These are phyloP conservation scores for Tipula helvola DNA, from an alignment of 2,888 invertebrate genomes.

Conservation along the genomic window DNA sequence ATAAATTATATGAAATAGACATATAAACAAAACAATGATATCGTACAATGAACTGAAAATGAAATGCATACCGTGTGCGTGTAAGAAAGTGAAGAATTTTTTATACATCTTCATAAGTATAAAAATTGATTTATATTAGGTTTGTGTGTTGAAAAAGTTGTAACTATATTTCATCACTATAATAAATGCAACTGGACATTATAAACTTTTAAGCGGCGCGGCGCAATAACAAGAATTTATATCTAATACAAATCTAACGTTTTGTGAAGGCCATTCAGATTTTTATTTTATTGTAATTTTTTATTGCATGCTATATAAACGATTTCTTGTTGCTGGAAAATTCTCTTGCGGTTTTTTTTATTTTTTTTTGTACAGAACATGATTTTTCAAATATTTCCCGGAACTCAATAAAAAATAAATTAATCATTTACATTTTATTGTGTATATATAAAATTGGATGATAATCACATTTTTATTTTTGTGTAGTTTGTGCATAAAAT, in stretches of 20 bases:
- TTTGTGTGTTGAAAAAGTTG: not conserved
- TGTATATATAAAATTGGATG: not conserved
- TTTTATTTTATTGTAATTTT: not conserved
- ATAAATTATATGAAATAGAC: not conserved
- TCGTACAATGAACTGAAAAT: not conserved
- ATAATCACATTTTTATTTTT: not conserved
- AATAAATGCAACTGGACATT: not conserved
- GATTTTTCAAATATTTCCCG: not conserved
- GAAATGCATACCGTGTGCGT: not conserved
- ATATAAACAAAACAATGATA: not conserved
- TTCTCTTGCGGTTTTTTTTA: not conserved
- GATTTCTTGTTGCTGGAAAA: not conserved
- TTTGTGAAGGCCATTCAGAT: not conserved
- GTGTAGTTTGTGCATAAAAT: not conserved
- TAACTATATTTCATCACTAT: not conserved
- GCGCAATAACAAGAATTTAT: not conserved
- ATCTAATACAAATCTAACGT: not conserved
- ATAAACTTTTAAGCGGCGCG: not conserved
- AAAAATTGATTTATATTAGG: not conserved
- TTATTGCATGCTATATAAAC: not conserved
- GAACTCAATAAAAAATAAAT: not conserved
- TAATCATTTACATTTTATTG: slow-evolving; percentile 4
- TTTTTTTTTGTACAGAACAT: not conserved
- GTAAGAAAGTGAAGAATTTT: not conserved
- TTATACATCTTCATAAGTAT: not conserved